phyloP scores from a whole-genome alignment of 2,797 vertebrate genomes.

The Mionectes olivaceus region DNA sequence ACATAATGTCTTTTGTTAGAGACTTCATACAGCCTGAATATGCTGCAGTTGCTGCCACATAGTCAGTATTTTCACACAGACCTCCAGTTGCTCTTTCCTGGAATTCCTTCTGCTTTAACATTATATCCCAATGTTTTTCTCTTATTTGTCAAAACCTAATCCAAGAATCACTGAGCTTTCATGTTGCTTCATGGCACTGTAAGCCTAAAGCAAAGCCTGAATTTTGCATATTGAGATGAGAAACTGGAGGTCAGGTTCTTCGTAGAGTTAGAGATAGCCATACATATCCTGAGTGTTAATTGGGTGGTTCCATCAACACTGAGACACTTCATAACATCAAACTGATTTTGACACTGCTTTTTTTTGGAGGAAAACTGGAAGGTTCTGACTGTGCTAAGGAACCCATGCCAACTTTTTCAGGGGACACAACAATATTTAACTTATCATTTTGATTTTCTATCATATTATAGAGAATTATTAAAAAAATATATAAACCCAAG shows the following conservation, averaged over 20 bases:
- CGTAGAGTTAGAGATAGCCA: background rate
- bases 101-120: background rate
- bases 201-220: background rate
- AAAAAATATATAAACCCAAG: background rate
- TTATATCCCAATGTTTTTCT: background rate
- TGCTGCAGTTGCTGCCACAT: background rate
- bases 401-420: background rate
- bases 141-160: background rate
- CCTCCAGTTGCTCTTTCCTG: background rate
- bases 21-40: background rate
- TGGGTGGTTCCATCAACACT: background rate
- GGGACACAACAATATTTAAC: background rate
- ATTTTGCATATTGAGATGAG: background rate
- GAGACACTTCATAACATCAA: background rate
- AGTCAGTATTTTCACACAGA: background rate
- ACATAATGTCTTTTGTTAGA: background rate
- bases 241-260: background rate
- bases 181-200: background rate
- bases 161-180: background rate
- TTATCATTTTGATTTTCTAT: conserved; percentile 21
- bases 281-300: background rate
- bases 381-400: background rate
- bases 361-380: background rate
- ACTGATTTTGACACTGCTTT: background rate
- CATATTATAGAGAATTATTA: background rate